Base-by-base conservation (phyloP, 2,888 invertebrate species). In the Calameuta filiformis region DNA sequence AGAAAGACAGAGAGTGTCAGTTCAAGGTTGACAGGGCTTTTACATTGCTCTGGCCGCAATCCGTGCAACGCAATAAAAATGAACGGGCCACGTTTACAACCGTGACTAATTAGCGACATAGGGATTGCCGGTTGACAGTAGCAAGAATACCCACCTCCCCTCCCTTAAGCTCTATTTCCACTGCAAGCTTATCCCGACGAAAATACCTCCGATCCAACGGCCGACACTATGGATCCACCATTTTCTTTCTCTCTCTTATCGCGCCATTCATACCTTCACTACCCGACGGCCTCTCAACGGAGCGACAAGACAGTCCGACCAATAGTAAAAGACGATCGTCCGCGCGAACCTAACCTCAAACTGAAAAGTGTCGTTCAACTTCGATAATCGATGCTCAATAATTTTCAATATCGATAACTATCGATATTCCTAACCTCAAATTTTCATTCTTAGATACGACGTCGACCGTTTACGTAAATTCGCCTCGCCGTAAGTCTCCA, bases 91-190 rank as follows among this genome's bases (percentile, higher is more conserved):
- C 77, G 81, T 77, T 78, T 78, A 79, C 68, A 75, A 34, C 74
- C 77, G 76, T 79, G 79, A 80, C 81, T 81, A 83, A 80, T 80
- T 79, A 76, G 73, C 37, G 68, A 40, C 75, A 71, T 75, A 69
- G 68, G 73, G 40, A 40, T 15, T 15, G 15, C 40, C 15, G 40
- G 40, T 40, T 40, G 40, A 69, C 74, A 69, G 56, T 69, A 68
- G 75, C 56, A 75, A 76, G 12, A 15, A 15, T 15, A 40, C 15
- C 37, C 37, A 3, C 37, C 37, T 40, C 4, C 40, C 40, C 12
- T 1, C 15, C 15, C 12, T 15, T 40, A 40, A 40, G 40, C 40
- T 40, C 40, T 40, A 40, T 40, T 40, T 40, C 1, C 40, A 40
- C 40, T 40, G 40, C 40, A 15, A 40, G 15, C 15, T 40, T 15